Conservation (phyloP, 2,113 vertebrate genomes). For the Puntigrus tetrazona region DNA sequence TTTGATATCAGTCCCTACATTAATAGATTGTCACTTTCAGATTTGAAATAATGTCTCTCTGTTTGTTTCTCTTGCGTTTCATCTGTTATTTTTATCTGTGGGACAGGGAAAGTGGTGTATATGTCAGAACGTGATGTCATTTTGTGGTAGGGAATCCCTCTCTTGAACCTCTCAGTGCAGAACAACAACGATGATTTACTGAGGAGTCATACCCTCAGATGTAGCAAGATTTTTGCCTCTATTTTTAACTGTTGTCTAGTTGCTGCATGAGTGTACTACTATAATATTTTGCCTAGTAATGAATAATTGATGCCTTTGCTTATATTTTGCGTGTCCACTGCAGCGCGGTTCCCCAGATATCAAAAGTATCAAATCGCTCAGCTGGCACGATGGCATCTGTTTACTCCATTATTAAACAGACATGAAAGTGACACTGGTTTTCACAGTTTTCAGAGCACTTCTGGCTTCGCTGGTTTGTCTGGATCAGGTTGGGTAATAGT, state of each 20-base stretch:
- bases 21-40: constrained; percentile 24
- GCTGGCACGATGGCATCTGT: neutral
- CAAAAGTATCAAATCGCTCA: neutral
- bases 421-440: constrained; percentile 4
- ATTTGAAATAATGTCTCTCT: constrained; percentile 27
- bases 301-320: constrained; percentile 12
- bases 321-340: constrained; percentile 4
- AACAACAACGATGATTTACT: constrained; percentile 35
- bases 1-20: constrained; percentile 3
- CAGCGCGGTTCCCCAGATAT: constrained; percentile 14
- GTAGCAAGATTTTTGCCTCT: neutral
- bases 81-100: constrained; percentile 30
- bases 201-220: constrained; percentile 12
- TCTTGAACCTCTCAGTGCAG: constrained; percentile 11
- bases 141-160: constrained; percentile 27
- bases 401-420: constrained; percentile 18
- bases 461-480: constrained; percentile 5
- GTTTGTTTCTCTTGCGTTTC: constrained; percentile 21
- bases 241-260: constrained; percentile 14
- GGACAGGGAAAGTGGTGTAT: constrained; percentile 22
- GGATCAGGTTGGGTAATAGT: constrained; percentile 7
- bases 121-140: constrained; percentile 13
- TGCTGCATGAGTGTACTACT: neutral
- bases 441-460: neutral
- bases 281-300: neutral